Base-by-base conservation (phyloP, 2,113 vertebrate species). In the Ophthalmolycus amberensis region DNA sequence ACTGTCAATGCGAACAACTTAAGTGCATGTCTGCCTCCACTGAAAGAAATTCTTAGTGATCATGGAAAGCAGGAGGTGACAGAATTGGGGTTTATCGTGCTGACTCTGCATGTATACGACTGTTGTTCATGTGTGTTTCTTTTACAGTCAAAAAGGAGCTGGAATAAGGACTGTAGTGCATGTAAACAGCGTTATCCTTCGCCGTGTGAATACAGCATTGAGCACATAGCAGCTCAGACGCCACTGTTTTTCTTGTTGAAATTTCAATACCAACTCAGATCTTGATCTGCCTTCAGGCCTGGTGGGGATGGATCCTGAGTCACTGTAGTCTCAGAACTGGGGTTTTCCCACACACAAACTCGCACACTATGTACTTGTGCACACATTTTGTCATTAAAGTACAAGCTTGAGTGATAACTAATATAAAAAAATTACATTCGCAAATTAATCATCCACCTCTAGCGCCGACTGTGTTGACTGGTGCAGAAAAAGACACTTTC, bases 391-490 rank as follows among this genome's bases (percentile, higher is more conserved):
- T 12, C 60, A 72, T 77, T 84, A 48, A 71, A 85, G 67, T 68
- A 78, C 44, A 59, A 50, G 77, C 75, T 79, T 84, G 42, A 78
- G 85, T 79, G 71, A 83, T 70, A 83, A 85, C 54, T 54, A 56
- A 54, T 71, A 34, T 77, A 76, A 75, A 74, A 14, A 63, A 71
- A 16, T 64, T 6, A 65, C 14, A 64, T 71, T 75, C 34, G 14
- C 16, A 32, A 62, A 75, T 50, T 32, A 42, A 63, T 52, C 6
- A 62, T 60, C 32, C 16, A 15, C 16, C 29, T 38, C 27, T 37
- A 3, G 27, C 40, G 46, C 27, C 42, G 5, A 44, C 27, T 42
- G 38, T 22, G 58, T 64, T 64, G 42, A 66, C 63, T 74, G 40
- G 34, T 58, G 69, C 48, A 50, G 29, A 74, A 38, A 81, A 18